A percentile compares a stretch with the other conserved stretches of the same genome.
These are phyloP conservation scores for Sparus aurata DNA, from an alignment of 2,797 vertebrate species.

Conservation along the genomic window DNA sequence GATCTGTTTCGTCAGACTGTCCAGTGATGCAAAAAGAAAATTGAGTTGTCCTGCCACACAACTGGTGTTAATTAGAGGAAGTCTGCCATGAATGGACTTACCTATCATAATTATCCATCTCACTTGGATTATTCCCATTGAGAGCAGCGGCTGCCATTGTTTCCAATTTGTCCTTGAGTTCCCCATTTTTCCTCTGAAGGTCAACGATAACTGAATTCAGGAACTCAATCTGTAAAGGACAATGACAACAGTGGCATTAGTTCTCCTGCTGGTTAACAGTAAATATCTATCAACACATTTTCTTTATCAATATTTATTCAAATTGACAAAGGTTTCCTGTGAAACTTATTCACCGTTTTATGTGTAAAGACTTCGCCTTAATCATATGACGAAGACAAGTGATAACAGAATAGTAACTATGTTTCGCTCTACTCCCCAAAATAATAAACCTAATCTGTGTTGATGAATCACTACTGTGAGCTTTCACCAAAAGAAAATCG, in stretches of 20 bases:
- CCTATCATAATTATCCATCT: slow-evolving; percentile 91
- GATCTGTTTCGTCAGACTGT: too few species aligned
- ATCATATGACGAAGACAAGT: background rate
- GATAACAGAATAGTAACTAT: background rate
- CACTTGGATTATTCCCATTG: slow-evolving; percentile 91
- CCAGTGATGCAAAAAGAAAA: background rate
- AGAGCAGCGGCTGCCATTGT: slow-evolving; percentile 95
- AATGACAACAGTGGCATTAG: slow-evolving; percentile 23
- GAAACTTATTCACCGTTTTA: slow-evolving; percentile 2
- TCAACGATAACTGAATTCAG: slow-evolving; percentile 97
- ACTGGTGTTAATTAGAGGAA: background rate
- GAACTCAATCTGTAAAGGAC: slow-evolving; percentile 91
- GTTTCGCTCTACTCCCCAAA: background rate
- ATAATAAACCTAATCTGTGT: background rate
- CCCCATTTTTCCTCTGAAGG: slow-evolving; percentile 93
- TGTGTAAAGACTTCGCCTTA: background rate
- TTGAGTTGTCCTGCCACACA: background rate
- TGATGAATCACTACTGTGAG: slow-evolving; percentile 16
- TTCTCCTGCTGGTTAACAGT: background rate
- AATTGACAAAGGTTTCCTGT: slow-evolving; percentile 1
- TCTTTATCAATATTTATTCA: background rate
- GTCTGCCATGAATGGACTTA: slow-evolving; percentile 59
- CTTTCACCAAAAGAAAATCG: slow-evolving; percentile 45
- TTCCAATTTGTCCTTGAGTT: slow-evolving; percentile 92
- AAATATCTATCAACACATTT: background rate